Evolutionary conservation across 2,888 invertebrate genomes (phyloP).

Genomic region (Tetragonula carbonaria): DNA sequence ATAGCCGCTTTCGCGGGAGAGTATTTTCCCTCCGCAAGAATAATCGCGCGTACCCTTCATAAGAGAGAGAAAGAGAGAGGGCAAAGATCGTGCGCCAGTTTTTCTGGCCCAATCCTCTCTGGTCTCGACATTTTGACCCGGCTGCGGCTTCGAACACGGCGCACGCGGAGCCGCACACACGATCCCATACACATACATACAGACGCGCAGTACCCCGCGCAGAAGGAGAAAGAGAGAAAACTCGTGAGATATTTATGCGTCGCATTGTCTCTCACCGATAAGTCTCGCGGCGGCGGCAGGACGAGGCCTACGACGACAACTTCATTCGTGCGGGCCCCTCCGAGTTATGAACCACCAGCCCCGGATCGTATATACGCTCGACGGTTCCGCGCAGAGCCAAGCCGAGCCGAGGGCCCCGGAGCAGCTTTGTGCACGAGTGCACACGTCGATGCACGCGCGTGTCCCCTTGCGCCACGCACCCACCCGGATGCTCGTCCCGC

Average conservation of each 20-base stretch:
- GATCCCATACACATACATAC: not conserved
- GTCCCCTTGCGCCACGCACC: conserved; percentile 35
- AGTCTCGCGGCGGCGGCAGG: conserved; percentile 63
- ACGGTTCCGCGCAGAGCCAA: conserved; percentile 30
- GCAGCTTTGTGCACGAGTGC: conserved; percentile 58
- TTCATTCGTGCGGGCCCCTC: conserved; percentile 79
- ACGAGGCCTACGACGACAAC: conserved; percentile 78
- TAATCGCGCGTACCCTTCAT: conserved; percentile 22
- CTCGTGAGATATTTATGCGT: conserved; percentile 83
- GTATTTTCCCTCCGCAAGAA: conserved; percentile 19
- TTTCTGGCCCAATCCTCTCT: conserved; percentile 38
- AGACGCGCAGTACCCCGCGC: too few species aligned
- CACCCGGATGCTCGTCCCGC: conserved; percentile 40
- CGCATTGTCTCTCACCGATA: conserved; percentile 80
- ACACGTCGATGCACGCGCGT: conserved; percentile 47
- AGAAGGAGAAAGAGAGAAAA: conserved; percentile 71
- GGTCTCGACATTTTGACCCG: conserved; percentile 60
- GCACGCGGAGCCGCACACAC: conserved; percentile 17
- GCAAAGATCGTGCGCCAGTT: conserved; percentile 52
- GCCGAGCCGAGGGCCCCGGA: conserved; percentile 1
- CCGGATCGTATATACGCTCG: conserved; percentile 46
- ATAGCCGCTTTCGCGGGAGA: conserved; percentile 10
- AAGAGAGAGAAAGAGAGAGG: not conserved
- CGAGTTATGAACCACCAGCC: conserved; percentile 79
- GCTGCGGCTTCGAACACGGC: conserved; percentile 43